These are phyloP conservation scores for Drosophila takahashii DNA, from an alignment of 1,140 invertebrate genomes.

Conservation along the genomic window DNA sequence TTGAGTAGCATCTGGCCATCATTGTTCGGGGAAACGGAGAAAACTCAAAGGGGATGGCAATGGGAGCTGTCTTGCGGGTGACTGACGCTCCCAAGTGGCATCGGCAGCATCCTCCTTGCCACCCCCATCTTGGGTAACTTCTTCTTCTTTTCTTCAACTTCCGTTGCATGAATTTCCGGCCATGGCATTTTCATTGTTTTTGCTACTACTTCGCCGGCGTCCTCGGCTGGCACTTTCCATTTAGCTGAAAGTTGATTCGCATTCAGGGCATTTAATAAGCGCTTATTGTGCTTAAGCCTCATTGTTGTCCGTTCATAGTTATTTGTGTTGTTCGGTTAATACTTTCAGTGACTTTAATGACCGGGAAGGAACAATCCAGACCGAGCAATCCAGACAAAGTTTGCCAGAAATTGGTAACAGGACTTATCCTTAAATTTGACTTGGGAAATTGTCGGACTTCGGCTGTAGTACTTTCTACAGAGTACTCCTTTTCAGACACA, in stretches of 20 bases:
- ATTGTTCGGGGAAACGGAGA: slow-evolving; percentile 23
- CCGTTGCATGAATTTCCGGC: slow-evolving; percentile 65
- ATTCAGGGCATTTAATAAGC: slow-evolving; percentile 80
- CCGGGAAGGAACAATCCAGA: slow-evolving; percentile 39
- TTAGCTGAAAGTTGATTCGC: slow-evolving; percentile 79
- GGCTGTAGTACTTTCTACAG: no score
- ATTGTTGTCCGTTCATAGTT: slow-evolving; percentile 59
- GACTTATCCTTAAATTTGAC: slow-evolving; percentile 19
- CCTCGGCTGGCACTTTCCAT: slow-evolving; percentile 69
- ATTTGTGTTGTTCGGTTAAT: slow-evolving; percentile 46
- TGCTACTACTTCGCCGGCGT: slow-evolving; percentile 26
- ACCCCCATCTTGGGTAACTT: slow-evolving; percentile 28
- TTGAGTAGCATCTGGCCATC: slow-evolving; percentile 43
- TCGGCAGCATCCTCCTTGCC: slow-evolving; percentile 18
- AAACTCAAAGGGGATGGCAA: background rate
- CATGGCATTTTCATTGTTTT: slow-evolving; percentile 71
- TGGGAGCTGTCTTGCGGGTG: slow-evolving; percentile 47
- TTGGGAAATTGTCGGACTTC: background rate
- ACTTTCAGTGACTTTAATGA: slow-evolving; percentile 59
- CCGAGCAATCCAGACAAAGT: slow-evolving; percentile 16
- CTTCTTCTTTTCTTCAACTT: slow-evolving; percentile 33
- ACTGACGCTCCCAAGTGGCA: slow-evolving; percentile 64
- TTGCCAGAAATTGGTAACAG: slow-evolving; percentile 11
- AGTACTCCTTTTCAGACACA: no score
- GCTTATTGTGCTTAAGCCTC: slow-evolving; percentile 76